phyloP scores from a whole-genome alignment of 2,888 invertebrate species.

The Platycheirus albimanus region DNA sequence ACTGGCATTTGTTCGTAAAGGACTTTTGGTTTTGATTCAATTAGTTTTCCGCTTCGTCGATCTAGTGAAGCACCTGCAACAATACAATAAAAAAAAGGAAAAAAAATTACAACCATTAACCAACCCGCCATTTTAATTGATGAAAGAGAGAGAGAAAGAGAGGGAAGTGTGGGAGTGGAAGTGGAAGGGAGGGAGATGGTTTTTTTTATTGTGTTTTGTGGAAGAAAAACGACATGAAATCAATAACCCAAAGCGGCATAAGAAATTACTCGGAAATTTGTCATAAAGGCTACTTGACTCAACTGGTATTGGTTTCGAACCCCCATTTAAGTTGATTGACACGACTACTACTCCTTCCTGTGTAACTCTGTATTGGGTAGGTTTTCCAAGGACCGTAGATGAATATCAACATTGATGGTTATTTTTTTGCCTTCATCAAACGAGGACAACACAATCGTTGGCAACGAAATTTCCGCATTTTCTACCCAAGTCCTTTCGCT shows the following conservation, averaged over 20 bases:
- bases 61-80: constrained; percentile 91
- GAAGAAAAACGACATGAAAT: constrained; percentile 22
- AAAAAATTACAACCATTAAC: constrained; percentile 20
- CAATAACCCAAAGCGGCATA: constrained; percentile 51
- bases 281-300: not conserved
- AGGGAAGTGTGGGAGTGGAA: no score
- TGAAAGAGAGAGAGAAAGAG: not conserved
- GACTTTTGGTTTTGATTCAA: constrained; percentile 96
- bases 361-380: not conserved
- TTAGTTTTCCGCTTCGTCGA: constrained; percentile 92
- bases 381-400: not conserved
- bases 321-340: not conserved
- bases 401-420: constrained; percentile 14
- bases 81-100: constrained; percentile 10
- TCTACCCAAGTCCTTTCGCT: constrained; percentile 28
- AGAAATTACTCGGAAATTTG: constrained; percentile 41
- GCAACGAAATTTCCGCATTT: constrained; percentile 41
- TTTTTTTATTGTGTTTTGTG: not conserved
- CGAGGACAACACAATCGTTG: constrained; percentile 1
- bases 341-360: not conserved
- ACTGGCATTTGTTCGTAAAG: constrained; percentile 98
- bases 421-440: constrained; percentile 11
- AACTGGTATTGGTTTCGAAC: not conserved
- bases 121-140: constrained; percentile 39
- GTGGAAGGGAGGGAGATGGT: not conserved